phyloP scores from a whole-genome alignment of 1,140 invertebrate species.

The Metopolophium dirhodum region DNA sequence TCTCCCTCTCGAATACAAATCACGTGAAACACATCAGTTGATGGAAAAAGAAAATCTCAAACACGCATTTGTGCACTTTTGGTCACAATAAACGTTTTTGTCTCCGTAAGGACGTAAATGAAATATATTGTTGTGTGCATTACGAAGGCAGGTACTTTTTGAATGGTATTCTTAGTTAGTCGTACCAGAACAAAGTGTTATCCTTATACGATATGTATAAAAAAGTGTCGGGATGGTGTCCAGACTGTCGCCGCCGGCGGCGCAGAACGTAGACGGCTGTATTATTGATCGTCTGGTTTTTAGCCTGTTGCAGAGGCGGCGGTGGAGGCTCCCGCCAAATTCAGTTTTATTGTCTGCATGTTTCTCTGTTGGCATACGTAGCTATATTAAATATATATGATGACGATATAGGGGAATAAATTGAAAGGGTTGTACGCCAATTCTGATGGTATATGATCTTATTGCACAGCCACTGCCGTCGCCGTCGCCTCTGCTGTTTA shows the following conservation, averaged over 20 bases:
- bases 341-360: conserved; percentile 50
- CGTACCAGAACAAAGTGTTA: conserved; percentile 38
- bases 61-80: neutral
- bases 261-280: conserved; percentile 37
- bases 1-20: neutral
- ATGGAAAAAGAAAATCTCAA: neutral
- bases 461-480: neutral
- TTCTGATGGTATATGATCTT: conserved; percentile 1
- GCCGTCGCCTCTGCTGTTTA: neutral
- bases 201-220: conserved; percentile 13
- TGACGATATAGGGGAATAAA: conserved; percentile 41
- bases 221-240: conserved; percentile 50
- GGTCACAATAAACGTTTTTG: neutral
- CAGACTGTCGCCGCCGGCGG: conserved; percentile 46
- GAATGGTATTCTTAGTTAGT: neutral
- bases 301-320: conserved; percentile 48
- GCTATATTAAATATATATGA: conserved; percentile 5
- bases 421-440: conserved; percentile 33
- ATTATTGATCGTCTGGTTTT: conserved; percentile 56
- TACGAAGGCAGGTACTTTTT: neutral
- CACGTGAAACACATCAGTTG: neutral
- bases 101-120: neutral
- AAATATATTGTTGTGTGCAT: neutral
- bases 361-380: conserved; percentile 2
- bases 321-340: conserved; percentile 51